Base-by-base conservation (phyloP, 1,140 invertebrate species). In the Asbolus verrucosus region DNA sequence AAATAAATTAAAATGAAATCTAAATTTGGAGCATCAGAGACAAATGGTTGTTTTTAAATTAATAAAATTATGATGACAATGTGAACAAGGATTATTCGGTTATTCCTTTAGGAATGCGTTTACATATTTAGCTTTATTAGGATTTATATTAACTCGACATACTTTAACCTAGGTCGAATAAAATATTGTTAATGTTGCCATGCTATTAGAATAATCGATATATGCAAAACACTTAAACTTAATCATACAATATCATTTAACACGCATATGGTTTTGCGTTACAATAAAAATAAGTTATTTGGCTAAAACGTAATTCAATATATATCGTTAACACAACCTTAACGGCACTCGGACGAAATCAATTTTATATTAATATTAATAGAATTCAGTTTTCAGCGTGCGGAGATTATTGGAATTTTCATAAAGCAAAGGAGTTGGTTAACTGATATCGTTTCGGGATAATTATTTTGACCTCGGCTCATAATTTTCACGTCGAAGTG, bases 161-260 rank as follows among this genome's bases (percentile, higher is more conserved):
- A 39, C 9, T 39, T 21, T 39, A 62, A 31, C 60, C 18, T 39
- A 21, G 16, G 16, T 36, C 24, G 33, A 63, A 63, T 41, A 63
- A 63, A 63, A 54, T 62, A 38, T 36, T 30, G 31, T 19, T 63
- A 63, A 63, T 39, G 61, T 63, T 63, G 61, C 33, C 39, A 63
- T 21, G 60, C 61, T 21, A 63, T 63, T 63, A 63, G 39, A 38
- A 63, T 63, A 63, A 63, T 63, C 61, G 39, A 63, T 63, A 63
- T 15, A 63, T 63, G 61, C 36, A 63, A 63, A 63, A 63, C 61
- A 63, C 61, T 63, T 19, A 63, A 63, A 63, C 39, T 63, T 63
- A 31, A 63, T 63, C 61, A 63, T 63, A 41, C 39, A 15, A 38
- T 31, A 39, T 54, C 21, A 21, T 54, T 54, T 54, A 54, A 54